Conservation (phyloP, 2,113 vertebrate species). For the Otus sunia region DNA sequence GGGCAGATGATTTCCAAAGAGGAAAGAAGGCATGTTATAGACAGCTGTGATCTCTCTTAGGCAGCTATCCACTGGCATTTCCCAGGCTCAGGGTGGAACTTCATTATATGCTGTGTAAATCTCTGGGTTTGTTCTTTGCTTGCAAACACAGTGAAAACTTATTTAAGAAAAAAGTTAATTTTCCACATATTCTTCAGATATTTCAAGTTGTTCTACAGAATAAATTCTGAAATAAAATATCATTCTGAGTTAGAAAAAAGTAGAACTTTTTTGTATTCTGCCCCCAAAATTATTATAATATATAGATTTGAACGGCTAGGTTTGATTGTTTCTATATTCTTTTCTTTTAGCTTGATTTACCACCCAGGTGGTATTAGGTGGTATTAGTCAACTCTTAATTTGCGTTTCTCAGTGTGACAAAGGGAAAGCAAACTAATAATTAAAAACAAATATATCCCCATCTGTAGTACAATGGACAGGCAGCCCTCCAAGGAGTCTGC, state of each 20-base stretch:
- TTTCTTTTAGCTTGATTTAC: background rate
- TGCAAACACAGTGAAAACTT: background rate
- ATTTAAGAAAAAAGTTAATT: background rate
- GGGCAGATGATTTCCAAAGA: background rate
- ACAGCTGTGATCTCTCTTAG: background rate
- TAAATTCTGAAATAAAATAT: background rate
- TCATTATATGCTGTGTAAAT: background rate
- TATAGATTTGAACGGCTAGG: background rate
- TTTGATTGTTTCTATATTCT: background rate
- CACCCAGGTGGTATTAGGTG: background rate
- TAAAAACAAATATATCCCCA: background rate
- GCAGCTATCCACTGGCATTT: background rate
- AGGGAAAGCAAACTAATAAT: background rate
- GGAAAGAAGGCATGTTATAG: background rate
- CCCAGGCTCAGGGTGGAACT: background rate
- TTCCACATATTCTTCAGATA: background rate
- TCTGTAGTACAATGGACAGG: background rate
- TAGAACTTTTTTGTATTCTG: background rate
- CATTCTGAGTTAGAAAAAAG: background rate
- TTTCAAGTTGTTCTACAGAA: background rate
- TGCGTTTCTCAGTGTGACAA: background rate
- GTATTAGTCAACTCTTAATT: background rate
- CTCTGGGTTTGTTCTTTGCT: background rate
- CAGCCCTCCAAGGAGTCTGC: background rate
- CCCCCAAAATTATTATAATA: background rate